A percentile compares a stretch with the other conserved stretches of the same genome.
These are phyloP conservation scores for Aythya baeri DNA, from an alignment of 2,113 vertebrate species.

Conservation along the genomic window DNA sequence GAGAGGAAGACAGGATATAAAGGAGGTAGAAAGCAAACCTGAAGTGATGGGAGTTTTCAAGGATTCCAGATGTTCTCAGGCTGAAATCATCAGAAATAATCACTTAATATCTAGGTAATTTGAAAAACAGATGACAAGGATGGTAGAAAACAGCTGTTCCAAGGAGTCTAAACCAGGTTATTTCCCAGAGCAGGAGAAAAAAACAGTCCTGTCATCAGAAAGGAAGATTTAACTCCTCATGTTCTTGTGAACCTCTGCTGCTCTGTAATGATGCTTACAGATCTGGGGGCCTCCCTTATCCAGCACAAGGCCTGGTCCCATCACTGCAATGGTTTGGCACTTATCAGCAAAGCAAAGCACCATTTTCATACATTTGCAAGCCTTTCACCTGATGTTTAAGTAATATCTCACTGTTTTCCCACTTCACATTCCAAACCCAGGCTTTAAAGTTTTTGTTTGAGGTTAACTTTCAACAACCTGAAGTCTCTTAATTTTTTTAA, in stretches of 20 bases:
- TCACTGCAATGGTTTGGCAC: not conserved
- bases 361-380: not conserved
- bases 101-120: slow-evolving; percentile 78
- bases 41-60: slow-evolving; percentile 7
- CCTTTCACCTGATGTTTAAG: not conserved
- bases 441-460: not conserved
- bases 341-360: not conserved
- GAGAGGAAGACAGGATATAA: slow-evolving; percentile 31
- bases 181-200: slow-evolving; percentile 38
- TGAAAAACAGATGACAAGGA: slow-evolving; percentile 75
- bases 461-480: not conserved
- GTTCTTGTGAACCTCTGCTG: not conserved
- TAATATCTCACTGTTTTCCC: not conserved
- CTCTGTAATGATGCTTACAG: not conserved
- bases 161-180: slow-evolving; percentile 55
- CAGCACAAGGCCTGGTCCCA: not conserved
- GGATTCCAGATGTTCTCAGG: slow-evolving; percentile 64
- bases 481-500: not conserved
- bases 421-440: not conserved
- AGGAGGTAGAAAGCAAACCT: not conserved
- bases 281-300: not conserved
- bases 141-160: slow-evolving; percentile 75
- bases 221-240: slow-evolving; percentile 27
- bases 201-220: slow-evolving; percentile 12
- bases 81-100: slow-evolving; percentile 76